A percentile compares a stretch with the other conserved stretches of the same genome.
Conservation (phyloP, 2,113 vertebrate genomes). For the Campylomormyrus tamandua region DNA sequence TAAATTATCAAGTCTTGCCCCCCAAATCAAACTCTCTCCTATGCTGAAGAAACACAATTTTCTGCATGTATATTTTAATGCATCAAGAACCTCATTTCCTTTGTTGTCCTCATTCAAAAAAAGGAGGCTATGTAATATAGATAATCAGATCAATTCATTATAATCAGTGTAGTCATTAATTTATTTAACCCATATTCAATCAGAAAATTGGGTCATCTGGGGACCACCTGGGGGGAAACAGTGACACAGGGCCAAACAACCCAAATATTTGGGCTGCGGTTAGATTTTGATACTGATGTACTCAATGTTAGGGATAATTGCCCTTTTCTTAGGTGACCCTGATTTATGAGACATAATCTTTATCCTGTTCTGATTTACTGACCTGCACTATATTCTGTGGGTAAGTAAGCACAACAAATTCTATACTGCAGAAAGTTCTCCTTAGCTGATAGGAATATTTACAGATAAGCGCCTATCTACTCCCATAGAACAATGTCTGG, state of each 20-base stretch:
- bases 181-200: conserved; percentile 5
- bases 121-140: background rate
- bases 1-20: background rate
- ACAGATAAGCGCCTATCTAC: background rate
- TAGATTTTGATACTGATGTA: background rate
- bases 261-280: background rate
- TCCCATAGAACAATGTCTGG: background rate
- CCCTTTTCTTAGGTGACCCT: background rate
- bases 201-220: background rate
- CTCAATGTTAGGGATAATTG: background rate
- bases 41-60: background rate
- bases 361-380: background rate
- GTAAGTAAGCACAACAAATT: background rate
- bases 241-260: background rate
- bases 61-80: background rate
- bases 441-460: background rate
- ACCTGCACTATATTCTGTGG: background rate
- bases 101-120: background rate
- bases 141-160: background rate
- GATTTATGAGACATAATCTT: background rate
- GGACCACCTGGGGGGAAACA: background rate
- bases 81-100: background rate
- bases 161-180: background rate
- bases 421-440: background rate
- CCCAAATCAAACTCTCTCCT: background rate